phyloP scores from a whole-genome alignment of 2,113 vertebrate species.

The Trachemys scripta region DNA sequence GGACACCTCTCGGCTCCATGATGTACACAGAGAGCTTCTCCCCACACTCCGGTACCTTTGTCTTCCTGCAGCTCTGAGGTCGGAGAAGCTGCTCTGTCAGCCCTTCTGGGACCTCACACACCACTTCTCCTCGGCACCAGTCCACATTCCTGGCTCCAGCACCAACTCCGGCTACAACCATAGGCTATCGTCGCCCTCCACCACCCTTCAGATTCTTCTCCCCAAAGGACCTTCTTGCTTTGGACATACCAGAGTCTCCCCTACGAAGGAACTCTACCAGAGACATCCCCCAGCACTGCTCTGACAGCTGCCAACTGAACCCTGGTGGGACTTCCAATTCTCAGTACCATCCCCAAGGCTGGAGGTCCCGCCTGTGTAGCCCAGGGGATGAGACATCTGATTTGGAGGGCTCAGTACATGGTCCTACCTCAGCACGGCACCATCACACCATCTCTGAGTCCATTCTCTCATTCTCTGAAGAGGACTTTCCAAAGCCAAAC shows the following conservation, averaged over 20 bases:
- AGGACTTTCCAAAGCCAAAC: too few relatives aligned
- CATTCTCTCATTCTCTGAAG: too few relatives aligned
- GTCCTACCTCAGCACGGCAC: too few relatives aligned
- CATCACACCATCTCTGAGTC: too few relatives aligned
- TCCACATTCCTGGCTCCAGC: background rate
- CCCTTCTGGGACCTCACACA: background rate
- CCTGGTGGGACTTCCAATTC: too few relatives aligned
- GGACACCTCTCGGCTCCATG: too few relatives aligned
- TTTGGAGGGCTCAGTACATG: too few relatives aligned
- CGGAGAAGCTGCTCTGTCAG: background rate
- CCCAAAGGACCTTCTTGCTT: background rate
- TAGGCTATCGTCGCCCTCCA: background rate
- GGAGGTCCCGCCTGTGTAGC: too few relatives aligned
- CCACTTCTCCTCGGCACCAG: background rate
- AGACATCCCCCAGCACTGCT: background rate
- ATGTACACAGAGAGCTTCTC: too few relatives aligned
- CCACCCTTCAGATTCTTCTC: background rate
- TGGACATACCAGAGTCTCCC: background rate
- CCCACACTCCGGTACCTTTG: too few relatives aligned
- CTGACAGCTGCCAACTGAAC: background rate
- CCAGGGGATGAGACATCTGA: too few relatives aligned
- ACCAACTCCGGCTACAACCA: background rate
- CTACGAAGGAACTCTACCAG: too few relatives aligned
- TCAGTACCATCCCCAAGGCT: background rate
- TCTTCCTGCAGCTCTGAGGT: background rate